Evolutionary conservation across 2,113 vertebrate genomes (phyloP).

Genomic region (Sphyrna mokarran): DNA sequence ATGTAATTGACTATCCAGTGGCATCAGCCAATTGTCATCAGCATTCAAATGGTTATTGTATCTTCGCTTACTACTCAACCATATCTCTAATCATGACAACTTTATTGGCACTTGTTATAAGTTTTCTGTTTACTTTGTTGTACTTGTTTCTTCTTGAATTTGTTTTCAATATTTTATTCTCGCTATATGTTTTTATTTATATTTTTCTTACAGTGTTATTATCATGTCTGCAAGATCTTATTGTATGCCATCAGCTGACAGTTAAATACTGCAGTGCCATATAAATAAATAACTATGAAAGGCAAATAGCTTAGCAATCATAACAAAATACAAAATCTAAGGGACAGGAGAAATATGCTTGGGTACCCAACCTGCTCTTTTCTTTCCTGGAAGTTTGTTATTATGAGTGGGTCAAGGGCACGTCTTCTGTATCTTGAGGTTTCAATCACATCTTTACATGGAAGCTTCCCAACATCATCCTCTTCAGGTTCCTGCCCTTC

Average conservation of each 20-base stretch:
- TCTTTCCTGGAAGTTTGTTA: too few relatives aligned
- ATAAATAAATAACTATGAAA: constrained; percentile 7
- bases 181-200: constrained; percentile 34
- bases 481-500: too few relatives aligned
- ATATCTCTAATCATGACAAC: constrained; percentile 27
- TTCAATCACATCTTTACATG: too few relatives aligned
- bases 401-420: too few relatives aligned
- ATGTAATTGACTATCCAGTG: background rate
- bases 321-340: background rate
- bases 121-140: constrained; percentile 11
- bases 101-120: constrained; percentile 31
- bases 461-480: too few relatives aligned
- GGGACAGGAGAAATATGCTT: too few relatives aligned
- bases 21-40: constrained; percentile 5
- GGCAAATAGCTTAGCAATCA: background rate
- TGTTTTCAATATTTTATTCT: constrained; percentile 27
- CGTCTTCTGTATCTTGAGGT: too few relatives aligned
- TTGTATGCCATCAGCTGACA: background rate
- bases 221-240: background rate
- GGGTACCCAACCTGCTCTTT: too few relatives aligned
- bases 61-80: background rate
- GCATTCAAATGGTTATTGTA: constrained; percentile 26
- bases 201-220: background rate
- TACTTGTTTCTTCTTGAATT: background rate
- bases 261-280: background rate